phyloP scores from a whole-genome alignment of 2,888 invertebrate genomes.

The Caenorhabditis sp. region DNA sequence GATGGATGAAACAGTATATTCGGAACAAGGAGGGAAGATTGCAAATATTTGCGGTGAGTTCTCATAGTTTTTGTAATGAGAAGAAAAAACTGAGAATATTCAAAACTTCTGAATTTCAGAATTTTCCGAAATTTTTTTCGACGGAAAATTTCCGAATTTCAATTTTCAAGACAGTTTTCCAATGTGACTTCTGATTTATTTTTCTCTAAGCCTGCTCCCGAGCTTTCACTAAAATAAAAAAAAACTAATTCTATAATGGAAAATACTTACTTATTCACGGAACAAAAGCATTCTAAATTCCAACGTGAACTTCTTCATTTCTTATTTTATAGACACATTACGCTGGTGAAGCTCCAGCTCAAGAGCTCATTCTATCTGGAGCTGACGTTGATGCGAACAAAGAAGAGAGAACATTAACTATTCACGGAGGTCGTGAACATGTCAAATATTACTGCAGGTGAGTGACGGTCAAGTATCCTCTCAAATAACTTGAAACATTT shows the following conservation, averaged over 20 bases:
- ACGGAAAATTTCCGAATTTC: no score
- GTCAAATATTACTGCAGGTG: slow-evolving; percentile 45
- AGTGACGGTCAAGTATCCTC: background rate
- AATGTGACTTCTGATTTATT: no score
- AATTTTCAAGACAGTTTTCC: no score
- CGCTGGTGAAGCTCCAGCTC: slow-evolving; percentile 67
- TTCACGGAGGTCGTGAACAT: slow-evolving; percentile 63
- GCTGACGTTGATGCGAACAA: slow-evolving; percentile 63
- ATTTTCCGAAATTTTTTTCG: no score
- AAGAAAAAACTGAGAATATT: no score
- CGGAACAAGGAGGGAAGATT: slow-evolving; percentile 75
- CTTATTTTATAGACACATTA: slow-evolving; percentile 57
- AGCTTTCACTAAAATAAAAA: background rate
- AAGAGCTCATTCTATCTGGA: slow-evolving; percentile 65
- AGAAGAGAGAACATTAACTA: slow-evolving; percentile 62
- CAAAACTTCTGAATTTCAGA: no score
- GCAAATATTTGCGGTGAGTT: slow-evolving; percentile 74
- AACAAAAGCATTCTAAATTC: background rate
- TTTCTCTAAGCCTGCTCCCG: no score
- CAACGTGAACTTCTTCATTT: background rate
- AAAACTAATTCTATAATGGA: background rate
- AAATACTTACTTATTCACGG: no score
- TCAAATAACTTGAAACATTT: background rate
- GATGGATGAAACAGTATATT: slow-evolving; percentile 76
- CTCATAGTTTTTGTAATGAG: no score